These are phyloP conservation scores for Neosilurus hyrtlii DNA, from an alignment of 2,797 vertebrate genomes.

Conservation along the genomic window DNA sequence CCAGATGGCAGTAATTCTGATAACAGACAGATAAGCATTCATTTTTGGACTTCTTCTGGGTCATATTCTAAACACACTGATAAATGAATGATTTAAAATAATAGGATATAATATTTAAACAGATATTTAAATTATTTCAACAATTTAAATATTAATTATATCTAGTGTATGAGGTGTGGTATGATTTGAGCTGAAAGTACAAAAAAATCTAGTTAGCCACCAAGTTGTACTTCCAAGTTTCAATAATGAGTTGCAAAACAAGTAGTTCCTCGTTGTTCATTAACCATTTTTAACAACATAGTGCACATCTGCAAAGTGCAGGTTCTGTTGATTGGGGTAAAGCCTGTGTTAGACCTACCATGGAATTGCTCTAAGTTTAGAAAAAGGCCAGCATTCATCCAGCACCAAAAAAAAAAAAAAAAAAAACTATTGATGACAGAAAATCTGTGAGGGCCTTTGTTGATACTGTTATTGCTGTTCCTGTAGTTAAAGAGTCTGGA, in stretches of 20 bases:
- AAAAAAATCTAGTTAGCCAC: not conserved
- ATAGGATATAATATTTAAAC: not conserved
- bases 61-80: not conserved
- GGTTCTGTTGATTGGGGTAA: not conserved
- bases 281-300: constrained; percentile 13
- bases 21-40: constrained; percentile 59
- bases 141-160: constrained; percentile 1
- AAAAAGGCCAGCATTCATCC: not conserved
- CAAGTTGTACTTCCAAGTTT: constrained; percentile 5
- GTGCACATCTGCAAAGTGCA: not conserved
- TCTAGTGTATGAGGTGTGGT: not conserved
- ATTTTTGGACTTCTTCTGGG: constrained; percentile 24
- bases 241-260: constrained; percentile 12
- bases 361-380: not conserved
- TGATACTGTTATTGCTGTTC: not conserved
- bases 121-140: not conserved
- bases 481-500: not conserved
- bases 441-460: not conserved
- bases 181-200: not conserved
- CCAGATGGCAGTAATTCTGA: constrained; percentile 69
- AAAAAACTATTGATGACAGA: not conserved
- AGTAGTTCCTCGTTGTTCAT: constrained; percentile 31
- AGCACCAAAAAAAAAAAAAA: not conserved
- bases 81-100: not conserved
- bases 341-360: not conserved